Base-by-base conservation (phyloP, 2,888 invertebrate species). In the Lottia gigantea region DNA sequence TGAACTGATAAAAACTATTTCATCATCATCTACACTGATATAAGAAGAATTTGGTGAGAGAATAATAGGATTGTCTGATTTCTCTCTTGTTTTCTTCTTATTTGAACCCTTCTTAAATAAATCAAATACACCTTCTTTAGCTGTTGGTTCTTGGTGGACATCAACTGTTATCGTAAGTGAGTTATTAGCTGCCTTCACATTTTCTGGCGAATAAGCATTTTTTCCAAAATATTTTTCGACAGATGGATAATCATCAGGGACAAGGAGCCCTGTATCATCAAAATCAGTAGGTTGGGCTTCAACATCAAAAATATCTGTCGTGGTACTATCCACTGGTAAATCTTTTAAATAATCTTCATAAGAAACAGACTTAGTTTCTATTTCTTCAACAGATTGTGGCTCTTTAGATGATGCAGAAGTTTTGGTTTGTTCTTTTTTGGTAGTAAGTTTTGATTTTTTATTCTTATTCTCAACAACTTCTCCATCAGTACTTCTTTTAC, bases 121-220 rank as follows among this genome's bases (percentile, higher is more conserved):
- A 31, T 74, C 70, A 55, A 72, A 72, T 23, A 66, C 70, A 49
- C 68, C 66, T 16, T 66, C 70, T 62, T 25, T 31, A 46, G 14
- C 11, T 67, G 61, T n/a, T 55, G 75, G 72, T 62, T 70, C 70
- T 15, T 62, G 55, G 63, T 78, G 78, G 65, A 78, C 61, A 40
- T 76, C 73, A 49, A 73, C 78, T 40, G 65, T 72, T 6, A 76
- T 66, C 26, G 74, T 76, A 3, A 76, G n/a, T 64, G 45, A 15
- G n/a, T 46, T 47, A 68, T 25, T 55, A 12, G 12, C 14, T 2
- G 23, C 23, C 15, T 55, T 19, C 14, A 23, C 40, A 26, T 40
- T 40, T 63, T 62, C 40, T 8, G 26, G 45, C 49, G 40, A 62
- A 61, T 3, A 23, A 25, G 15, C 16, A 47, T 19, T 46, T 66